Base-by-base conservation (phyloP, 2,113 vertebrate species). In the Eupsittula cactorum region DNA sequence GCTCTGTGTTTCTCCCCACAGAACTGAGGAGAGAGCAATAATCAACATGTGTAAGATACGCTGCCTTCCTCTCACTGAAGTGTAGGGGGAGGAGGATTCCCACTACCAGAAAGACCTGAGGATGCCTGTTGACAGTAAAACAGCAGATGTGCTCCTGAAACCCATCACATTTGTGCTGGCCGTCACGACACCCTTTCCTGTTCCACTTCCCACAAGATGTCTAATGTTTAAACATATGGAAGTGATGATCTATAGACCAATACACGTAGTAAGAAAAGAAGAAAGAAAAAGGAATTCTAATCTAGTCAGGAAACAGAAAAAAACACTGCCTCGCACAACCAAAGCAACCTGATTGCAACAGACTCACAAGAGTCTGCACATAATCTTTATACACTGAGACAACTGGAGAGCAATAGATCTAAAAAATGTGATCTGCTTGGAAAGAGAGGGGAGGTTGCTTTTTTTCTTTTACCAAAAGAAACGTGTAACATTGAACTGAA, bases 41-140 rank as follows among this genome's bases (percentile, higher is more conserved):
- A n/a, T 13, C 76, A 23, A 13, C 8, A 10, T 0, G 5, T 7
- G 0, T 0, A 37, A 74, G 20, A 29, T 2, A 23, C 0, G 2
- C 41, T 42, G 59, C 39, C 33, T 50, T 42, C 46, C 35, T 55
- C 33, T 31, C 63, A 3, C 16, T 17, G 16, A 39, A 7, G 14
- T 4, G 23, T 17, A 12, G 35, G 42, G 16, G 44, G 33, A 83
- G 50, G 37, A 75, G 68, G 31, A 50, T 23, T 82, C 81, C 70
- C 41, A 33, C 5, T 52, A 49, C 78, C 79, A 85, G 29, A 41
- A 77, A 65, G 55, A 3, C 20, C 13, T 0, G 1, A 39, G 16
- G 11, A 8, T 75, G 29, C 27, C 59, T 49, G 47, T 8, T 42
- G 47, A 35, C 89, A 84, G 65, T 27, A 47, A 28, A 73, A 10